Evolutionary conservation across 2,888 invertebrate genomes (phyloP).

Genomic region (Alloplasta piceator): DNA sequence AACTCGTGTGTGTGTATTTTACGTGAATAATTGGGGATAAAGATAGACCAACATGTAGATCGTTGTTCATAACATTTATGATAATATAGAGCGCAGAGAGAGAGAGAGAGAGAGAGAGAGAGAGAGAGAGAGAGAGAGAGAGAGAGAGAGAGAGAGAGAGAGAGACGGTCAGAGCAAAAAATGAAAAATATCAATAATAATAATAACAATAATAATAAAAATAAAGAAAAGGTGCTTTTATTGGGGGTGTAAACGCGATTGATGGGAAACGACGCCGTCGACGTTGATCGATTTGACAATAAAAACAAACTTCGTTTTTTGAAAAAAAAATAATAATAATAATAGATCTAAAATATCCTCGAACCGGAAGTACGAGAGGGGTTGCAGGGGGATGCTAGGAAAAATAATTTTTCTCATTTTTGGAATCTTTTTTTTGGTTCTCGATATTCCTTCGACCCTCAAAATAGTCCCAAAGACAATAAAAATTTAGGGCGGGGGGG

Average conservation of each 20-base stretch:
- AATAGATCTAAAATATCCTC: too few relatives aligned
- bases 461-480: background rate
- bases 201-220: conserved; percentile 30
- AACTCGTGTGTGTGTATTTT: conserved; percentile 26
- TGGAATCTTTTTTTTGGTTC: too few relatives aligned
- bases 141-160: conserved; percentile 14
- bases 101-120: conserved; percentile 12
- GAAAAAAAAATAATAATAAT: too few relatives aligned
- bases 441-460: too few relatives aligned
- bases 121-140: conserved; percentile 21
- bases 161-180: background rate
- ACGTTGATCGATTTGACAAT: conserved; percentile 31
- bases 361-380: too few relatives aligned
- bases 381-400: background rate
- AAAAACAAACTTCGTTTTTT: background rate
- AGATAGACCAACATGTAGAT: conserved; percentile 40
- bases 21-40: conserved; percentile 25
- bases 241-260: conserved; percentile 41
- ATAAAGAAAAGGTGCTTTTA: conserved; percentile 42
- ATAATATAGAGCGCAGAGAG: conserved; percentile 32
- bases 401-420: background rate
- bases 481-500: background rate
- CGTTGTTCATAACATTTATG: conserved; percentile 34
- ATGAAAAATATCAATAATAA: conserved; percentile 33
- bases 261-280: conserved; percentile 49